Conservation (phyloP, 2,797 vertebrate species). For the Sphenopsis melanotis region DNA sequence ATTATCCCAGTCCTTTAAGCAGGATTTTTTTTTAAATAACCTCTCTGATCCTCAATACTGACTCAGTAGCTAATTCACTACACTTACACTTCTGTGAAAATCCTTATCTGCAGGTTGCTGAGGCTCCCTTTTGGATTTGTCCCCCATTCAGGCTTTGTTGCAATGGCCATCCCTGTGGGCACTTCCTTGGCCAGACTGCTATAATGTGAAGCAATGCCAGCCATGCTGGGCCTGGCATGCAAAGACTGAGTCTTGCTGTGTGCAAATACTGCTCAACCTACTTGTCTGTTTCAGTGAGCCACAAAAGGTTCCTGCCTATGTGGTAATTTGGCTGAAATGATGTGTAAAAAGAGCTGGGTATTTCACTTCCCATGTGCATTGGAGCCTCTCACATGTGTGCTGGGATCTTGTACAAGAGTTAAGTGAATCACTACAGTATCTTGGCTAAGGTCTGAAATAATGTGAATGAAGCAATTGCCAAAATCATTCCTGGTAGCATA, state of each 20-base stretch:
- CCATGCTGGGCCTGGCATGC: background rate
- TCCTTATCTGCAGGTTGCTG: background rate
- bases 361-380: background rate
- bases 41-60: background rate
- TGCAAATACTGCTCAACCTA: background rate
- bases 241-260: background rate
- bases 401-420: background rate
- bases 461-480: constrained; percentile 48
- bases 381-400: background rate
- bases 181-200: background rate
- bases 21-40: background rate
- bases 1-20: background rate
- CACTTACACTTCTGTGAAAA: background rate
- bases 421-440: background rate
- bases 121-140: background rate
- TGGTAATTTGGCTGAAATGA: background rate
- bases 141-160: background rate
- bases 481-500: background rate
- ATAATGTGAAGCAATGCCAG: background rate
- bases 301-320: background rate
- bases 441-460: constrained; percentile 32
- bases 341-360: background rate
- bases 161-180: background rate
- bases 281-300: background rate
- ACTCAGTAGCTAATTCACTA: background rate